Conservation (phyloP, 92 coral and sea anemone genomes). For the Muricea muricata region DNA sequence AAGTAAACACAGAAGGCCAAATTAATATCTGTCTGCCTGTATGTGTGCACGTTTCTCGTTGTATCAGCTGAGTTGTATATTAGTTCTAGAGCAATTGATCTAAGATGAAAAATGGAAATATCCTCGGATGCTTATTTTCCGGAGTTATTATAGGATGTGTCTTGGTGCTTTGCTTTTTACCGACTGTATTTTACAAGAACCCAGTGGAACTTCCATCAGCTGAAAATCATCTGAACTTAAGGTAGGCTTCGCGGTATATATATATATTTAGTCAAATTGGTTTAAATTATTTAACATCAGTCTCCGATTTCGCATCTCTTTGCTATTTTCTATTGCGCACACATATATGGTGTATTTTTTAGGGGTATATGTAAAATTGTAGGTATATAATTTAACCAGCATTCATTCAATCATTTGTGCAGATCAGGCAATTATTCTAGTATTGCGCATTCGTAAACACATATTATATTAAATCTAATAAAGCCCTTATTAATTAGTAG, state of each 20-base stretch:
- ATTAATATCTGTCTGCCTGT: not conserved
- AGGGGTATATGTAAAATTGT: too few species aligned
- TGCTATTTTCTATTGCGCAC: too few species aligned
- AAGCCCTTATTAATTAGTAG: too few species aligned
- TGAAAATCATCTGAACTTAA: not conserved
- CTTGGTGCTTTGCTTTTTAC: conserved; percentile 16
- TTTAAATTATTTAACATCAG: too few species aligned
- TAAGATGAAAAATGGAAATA: not conserved
- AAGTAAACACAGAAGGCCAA: not conserved
- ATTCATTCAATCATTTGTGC: too few species aligned
- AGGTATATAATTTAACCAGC: too few species aligned
- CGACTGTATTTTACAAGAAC: conserved; percentile 23
- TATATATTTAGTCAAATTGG: not conserved
- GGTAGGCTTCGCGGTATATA: not conserved
- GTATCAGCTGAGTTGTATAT: not conserved
- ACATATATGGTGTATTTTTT: too few species aligned
- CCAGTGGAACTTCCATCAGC: not conserved
- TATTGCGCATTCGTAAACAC: too few species aligned
- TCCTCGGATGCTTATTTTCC: not conserved
- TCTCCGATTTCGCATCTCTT: too few species aligned
- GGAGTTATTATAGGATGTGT: not conserved
- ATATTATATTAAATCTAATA: too few species aligned
- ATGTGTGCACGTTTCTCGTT: not conserved
- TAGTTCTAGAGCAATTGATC: not conserved
- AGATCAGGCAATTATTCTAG: too few species aligned